Conservation (phyloP, 2,888 invertebrate genomes). For the Xanthorhoe designata region DNA sequence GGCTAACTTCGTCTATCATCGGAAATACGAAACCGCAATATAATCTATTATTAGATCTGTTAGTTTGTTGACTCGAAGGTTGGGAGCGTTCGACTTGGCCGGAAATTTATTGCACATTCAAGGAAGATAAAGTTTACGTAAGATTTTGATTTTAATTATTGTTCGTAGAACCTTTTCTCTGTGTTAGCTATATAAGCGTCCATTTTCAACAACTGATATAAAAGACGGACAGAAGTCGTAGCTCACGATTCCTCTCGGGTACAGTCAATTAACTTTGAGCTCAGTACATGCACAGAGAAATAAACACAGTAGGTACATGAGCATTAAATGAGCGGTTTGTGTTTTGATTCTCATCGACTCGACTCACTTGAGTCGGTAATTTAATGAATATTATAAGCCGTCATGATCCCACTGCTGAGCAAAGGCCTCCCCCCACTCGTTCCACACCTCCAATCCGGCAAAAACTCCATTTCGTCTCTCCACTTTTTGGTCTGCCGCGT, state of each 20-base stretch:
- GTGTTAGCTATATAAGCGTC: neutral
- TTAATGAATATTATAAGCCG: too few species aligned
- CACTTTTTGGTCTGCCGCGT: too few species aligned
- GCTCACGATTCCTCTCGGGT: neutral
- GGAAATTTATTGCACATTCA: neutral
- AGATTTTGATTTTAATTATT: neutral
- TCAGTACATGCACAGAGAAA: too few species aligned
- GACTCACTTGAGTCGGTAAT: too few species aligned
- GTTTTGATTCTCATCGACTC: too few species aligned
- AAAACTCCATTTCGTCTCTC: too few species aligned
- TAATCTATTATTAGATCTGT: neutral
- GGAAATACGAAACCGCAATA: neutral
- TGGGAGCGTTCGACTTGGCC: neutral
- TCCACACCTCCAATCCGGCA: too few species aligned
- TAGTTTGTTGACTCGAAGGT: neutral
- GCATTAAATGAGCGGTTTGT: neutral
- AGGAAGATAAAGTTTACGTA: neutral
- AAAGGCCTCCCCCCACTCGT: too few species aligned
- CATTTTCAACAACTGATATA: too few species aligned
- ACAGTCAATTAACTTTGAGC: too few species aligned
- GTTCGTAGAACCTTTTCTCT: too few species aligned
- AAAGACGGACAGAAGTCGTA: neutral
- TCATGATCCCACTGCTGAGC: too few species aligned
- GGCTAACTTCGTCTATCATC: neutral
- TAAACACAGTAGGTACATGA: neutral